Conservation (phyloP, 1,140 invertebrate genomes). For the Pseudomyrmex gracilis region DNA sequence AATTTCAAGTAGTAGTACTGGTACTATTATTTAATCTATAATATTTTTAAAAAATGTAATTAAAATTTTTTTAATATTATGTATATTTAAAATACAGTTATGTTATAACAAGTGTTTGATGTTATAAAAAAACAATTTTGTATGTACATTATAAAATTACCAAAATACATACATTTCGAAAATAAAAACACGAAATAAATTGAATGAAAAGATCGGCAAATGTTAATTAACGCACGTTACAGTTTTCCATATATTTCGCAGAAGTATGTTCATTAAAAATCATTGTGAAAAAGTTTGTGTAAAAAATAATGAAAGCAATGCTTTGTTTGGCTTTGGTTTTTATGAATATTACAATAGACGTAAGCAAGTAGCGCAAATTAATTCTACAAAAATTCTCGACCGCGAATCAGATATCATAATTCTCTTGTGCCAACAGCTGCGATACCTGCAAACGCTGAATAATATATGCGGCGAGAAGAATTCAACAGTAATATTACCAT, state of each 20-base stretch:
- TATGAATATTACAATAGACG: not conserved
- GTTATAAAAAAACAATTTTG: too few species aligned
- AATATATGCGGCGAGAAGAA: constrained; percentile 98
- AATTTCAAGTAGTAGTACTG: constrained; percentile 26
- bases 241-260: too few species aligned
- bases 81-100: too few species aligned
- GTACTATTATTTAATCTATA: not conserved
- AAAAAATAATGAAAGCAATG: not conserved
- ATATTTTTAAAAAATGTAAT: constrained; percentile 6
- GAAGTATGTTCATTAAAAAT: not conserved
- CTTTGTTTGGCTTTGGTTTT: constrained; percentile 16
- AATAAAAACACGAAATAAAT: too few species aligned
- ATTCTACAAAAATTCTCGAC: constrained; percentile 15
- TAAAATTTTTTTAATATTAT: too few species aligned
- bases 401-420: constrained; percentile 10
- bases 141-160: too few species aligned
- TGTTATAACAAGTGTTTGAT: too few species aligned
- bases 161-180: too few species aligned
- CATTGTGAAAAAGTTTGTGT: not conserved
- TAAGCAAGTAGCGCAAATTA: not conserved
- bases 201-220: too few species aligned
- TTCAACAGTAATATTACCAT: constrained; percentile 97
- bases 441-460: constrained; percentile 90
- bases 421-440: constrained; percentile 84
- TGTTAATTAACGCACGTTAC: too few species aligned